Base-by-base conservation (phyloP, 2,113 vertebrate species). In the Gymnarchus niloticus region DNA sequence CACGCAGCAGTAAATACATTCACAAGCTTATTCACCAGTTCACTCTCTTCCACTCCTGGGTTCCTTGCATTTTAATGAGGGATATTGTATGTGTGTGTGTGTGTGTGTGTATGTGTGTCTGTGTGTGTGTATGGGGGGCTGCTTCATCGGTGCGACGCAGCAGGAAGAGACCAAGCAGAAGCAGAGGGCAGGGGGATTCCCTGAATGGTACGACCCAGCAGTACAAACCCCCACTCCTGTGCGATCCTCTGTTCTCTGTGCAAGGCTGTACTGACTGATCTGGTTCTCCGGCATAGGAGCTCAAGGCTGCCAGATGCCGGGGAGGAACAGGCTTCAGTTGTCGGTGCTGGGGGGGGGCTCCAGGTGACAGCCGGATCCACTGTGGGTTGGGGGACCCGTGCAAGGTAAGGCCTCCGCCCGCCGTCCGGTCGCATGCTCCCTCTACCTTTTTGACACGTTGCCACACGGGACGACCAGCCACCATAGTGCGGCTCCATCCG, bases 191-290 rank as follows among this genome's bases (percentile, higher is more conserved):
- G 33, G 82, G 49, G 44, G 52, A 41, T 56, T 44, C 46, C 46
- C 56, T 37, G 52, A 89, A 90, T 93, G 94, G 93, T 93, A 90
- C 92, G 87, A 92, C 91, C 92, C 92, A 89, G 91, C 91, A 88
- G 92, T 94, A 94, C 92, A 94, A 93, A 92, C 90, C 92, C 92
- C 93, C 90, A 92, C 92, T 90, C 86, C 91, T 89, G 89, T 78
- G 84, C 87, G 84, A 41, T 73, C 90, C 90, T 92, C 89, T 85
- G 92, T 89, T 91, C 84, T 86, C 87, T 76, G 83, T 51, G 90
- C 85, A 91, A 88, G 90, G 88, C 87, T 89, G 89, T 89, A 89
- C 88, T 82, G 73, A 87, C 91, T 87, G 90, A 84, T 84, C 56
- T 76, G 56, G 65, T 65, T 81, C 83, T 80, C 73, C 25, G 52